Evolutionary conservation across 2,797 vertebrate species (phyloP).

Genomic region (Denticeps clupeoides): DNA sequence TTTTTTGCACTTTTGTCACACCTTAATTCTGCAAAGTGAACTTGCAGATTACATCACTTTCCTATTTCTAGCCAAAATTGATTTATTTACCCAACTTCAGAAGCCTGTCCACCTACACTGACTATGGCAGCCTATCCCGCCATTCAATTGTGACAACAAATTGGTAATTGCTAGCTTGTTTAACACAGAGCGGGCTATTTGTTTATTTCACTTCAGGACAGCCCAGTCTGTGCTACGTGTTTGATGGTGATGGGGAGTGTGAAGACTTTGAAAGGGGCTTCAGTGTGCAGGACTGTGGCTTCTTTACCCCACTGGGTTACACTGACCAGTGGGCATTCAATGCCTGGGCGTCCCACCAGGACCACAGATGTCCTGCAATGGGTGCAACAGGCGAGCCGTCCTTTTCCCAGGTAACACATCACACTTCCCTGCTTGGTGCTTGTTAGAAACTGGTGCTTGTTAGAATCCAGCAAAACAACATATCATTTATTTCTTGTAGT

Average conservation of each 20-base stretch:
- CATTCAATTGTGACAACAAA: too few relatives aligned
- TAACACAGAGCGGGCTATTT: neutral
- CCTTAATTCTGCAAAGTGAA: conserved; percentile 7
- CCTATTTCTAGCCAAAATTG: too few relatives aligned
- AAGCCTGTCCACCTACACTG: too few relatives aligned
- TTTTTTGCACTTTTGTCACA: conserved; percentile 8
- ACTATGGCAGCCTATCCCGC: too few relatives aligned
- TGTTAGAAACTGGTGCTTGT: neutral
- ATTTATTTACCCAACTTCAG: too few relatives aligned
- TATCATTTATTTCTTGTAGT: too few relatives aligned
- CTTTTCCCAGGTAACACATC: conserved; percentile 52
- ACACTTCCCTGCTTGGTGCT: neutral
- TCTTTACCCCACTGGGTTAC: conserved; percentile 70
- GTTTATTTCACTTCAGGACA: conserved; percentile 57
- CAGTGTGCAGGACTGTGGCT: conserved; percentile 75
- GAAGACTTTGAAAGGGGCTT: conserved; percentile 75
- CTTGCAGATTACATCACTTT: too few relatives aligned
- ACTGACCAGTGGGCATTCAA: conserved; percentile 77
- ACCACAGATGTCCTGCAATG: conserved; percentile 65
- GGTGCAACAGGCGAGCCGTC: conserved; percentile 73
- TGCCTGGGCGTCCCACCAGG: conserved; percentile 71
- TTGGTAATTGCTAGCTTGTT: too few relatives aligned
- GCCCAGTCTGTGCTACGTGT: conserved; percentile 82
- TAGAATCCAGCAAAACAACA: too few relatives aligned
- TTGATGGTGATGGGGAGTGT: conserved; percentile 75